phyloP scores from a whole-genome alignment of 2,888 invertebrate genomes.

The Hypomecis punctinalis region DNA sequence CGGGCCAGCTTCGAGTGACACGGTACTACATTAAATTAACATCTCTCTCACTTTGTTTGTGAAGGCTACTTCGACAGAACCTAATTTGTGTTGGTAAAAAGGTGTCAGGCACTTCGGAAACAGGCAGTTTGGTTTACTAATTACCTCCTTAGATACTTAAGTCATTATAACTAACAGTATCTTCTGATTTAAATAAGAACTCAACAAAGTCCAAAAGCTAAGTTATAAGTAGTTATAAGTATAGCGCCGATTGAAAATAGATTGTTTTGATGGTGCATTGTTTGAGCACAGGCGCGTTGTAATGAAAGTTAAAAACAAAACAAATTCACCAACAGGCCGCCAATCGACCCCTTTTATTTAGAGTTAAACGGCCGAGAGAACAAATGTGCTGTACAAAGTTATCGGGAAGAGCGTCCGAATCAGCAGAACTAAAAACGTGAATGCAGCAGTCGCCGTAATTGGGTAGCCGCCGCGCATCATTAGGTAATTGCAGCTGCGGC shows the following conservation, averaged over 20 bases:
- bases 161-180: constrained; percentile 3
- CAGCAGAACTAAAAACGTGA: constrained; percentile 74
- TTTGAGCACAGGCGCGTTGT: background rate
- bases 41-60: constrained; percentile 80
- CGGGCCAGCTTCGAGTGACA: constrained; percentile 75
- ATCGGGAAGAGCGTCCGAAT: constrained; percentile 58
- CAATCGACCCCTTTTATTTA: constrained; percentile 35
- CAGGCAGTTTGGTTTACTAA: constrained; percentile 34
- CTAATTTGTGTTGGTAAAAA: constrained; percentile 71
- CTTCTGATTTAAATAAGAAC: too few relatives aligned
- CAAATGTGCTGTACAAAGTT: constrained; percentile 55
- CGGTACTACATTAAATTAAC: constrained; percentile 81
- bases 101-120: constrained; percentile 40
- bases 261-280: too few relatives aligned
- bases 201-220: too few relatives aligned
- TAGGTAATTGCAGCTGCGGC: constrained; percentile 79
- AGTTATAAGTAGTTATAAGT: too few relatives aligned
- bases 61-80: constrained; percentile 63
- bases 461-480: constrained; percentile 78
- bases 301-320: background rate
- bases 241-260: too few relatives aligned
- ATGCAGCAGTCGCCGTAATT: constrained; percentile 74
- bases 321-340: background rate
- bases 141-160: constrained; percentile 7
- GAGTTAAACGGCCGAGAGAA: constrained; percentile 37